Evolutionary conservation across 2,797 vertebrate species (phyloP), one percentile per base, ranked within the genome.

Genomic region (Gadopsis bispinosus): DNA sequence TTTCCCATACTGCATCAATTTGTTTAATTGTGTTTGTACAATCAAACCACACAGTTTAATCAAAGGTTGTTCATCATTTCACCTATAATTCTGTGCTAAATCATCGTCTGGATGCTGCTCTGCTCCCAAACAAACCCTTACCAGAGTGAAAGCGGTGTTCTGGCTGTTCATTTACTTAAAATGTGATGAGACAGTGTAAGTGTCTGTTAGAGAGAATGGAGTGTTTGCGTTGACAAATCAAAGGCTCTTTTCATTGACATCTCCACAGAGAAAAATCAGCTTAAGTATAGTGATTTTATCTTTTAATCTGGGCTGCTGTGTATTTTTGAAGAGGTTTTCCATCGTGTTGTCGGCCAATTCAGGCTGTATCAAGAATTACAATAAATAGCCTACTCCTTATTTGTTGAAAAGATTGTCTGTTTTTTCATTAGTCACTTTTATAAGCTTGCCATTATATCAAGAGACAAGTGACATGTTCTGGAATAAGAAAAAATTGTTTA

Each of bases 151-250:
- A 73, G 29, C 0, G 4, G 1, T 56, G 26, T 48, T 71, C 33
- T 70, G 48, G 35, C 60, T 20, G 37, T 74, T 64, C 37, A 69
- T 74, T 69, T 80, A 53, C 33, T 64, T 33, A 10, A 75, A 37
- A 2, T 0, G 1, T 65, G 69, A 68, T 73, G 51, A 61, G 48
- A 9, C 14, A 4, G 4, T n/a, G 45, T 19, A 17, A 16, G 20
- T 43, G 61, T 53, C 10, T 37, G 7, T 26, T 43, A 10, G 54
- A 56, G 66, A 64, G 29, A 14, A 73, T 16, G n/a, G n/a, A 37
- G 50, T 31, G 54, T 72, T 81, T 68, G 41, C 41, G 56, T 55
- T 61, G 41, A 66, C 17, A 39, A 69, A 69, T 77, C 59, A 68
- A 63, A 75, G 9, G 10, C 7, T 2, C 1, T 51, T 70, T 79